Percentiles rank a stretch among this genome's conserved stretches.
These are phyloP conservation scores for Megalops cyprinoides DNA, from an alignment of 2,797 vertebrate genomes.

Conservation along the genomic window DNA sequence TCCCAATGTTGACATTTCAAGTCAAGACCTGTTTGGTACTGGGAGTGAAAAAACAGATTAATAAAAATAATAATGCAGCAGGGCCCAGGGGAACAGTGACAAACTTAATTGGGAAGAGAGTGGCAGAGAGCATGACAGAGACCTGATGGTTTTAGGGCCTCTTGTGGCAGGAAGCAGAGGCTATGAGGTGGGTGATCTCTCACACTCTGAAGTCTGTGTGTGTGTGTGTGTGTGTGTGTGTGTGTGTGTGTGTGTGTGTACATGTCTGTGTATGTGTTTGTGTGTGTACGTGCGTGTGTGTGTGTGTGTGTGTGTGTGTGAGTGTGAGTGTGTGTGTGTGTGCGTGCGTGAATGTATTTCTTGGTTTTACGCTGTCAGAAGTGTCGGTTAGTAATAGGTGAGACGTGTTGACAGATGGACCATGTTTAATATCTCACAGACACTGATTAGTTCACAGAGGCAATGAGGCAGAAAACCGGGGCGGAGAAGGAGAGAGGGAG, in stretches of 20 bases:
- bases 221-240: not conserved
- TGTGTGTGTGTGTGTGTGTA: not conserved
- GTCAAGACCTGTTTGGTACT: no score
- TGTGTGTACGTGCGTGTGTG: not conserved
- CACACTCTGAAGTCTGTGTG: conserved; percentile 5
- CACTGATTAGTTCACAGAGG: not conserved
- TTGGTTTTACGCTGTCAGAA: conserved; percentile 13
- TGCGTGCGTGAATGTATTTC: conserved; percentile 34
- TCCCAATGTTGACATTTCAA: no score
- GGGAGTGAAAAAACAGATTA: no score
- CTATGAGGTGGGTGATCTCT: no score
- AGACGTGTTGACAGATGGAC: not conserved
- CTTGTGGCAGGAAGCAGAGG: no score
- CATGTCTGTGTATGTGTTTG: not conserved
- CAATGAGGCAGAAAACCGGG: not conserved
- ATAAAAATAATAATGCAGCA: no score
- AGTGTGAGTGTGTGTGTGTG: conserved; percentile 36
- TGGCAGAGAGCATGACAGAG: no score
- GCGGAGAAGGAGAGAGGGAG: not conserved
- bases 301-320: conserved; percentile 8
- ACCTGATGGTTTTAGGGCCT: no score
- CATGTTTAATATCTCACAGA: not conserved
- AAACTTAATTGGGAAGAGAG: no score
- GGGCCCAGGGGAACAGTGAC: no score
- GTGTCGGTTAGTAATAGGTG: not conserved